Evolutionary conservation across 2,888 invertebrate species (phyloP).

Genomic region (Pristionchus mayeri): DNA sequence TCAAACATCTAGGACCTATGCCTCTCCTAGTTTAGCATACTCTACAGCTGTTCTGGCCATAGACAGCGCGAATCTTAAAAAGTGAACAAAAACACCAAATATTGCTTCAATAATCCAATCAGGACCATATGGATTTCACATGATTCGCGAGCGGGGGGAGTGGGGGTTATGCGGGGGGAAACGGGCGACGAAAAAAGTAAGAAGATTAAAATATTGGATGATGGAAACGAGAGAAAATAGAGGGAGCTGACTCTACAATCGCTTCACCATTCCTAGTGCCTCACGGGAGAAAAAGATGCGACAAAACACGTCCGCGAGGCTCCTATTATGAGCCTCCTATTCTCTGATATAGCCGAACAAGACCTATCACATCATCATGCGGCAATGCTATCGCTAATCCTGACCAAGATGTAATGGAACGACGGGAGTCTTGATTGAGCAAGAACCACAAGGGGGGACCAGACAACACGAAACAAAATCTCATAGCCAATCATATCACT

Average conservation of each 20-base stretch:
- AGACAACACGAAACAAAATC: no score
- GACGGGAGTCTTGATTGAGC: no score
- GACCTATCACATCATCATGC: not conserved
- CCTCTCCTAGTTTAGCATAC: no score
- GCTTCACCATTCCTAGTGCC: no score
- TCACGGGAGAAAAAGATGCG: not conserved
- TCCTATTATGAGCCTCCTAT: not conserved
- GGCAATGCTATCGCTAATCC: no score
- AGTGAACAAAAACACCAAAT: no score
- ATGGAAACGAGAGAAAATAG: not conserved
- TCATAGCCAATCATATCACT: no score
- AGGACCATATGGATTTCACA: not conserved
- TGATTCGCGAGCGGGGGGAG: not conserved
- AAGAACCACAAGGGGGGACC: no score
- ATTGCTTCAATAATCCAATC: not conserved
- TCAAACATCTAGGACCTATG: not conserved
- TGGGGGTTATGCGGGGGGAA: not conserved
- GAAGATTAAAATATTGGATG: constrained; percentile 41
- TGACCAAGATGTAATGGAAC: no score
- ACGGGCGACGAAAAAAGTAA: constrained; percentile 25
- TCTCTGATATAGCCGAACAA: not conserved
- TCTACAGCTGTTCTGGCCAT: no score
- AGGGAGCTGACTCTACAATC: not conserved
- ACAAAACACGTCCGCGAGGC: not conserved
- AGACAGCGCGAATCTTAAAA: no score